Evolutionary conservation across 2,113 vertebrate species (phyloP).

Genomic region (Marmota monax): DNA sequence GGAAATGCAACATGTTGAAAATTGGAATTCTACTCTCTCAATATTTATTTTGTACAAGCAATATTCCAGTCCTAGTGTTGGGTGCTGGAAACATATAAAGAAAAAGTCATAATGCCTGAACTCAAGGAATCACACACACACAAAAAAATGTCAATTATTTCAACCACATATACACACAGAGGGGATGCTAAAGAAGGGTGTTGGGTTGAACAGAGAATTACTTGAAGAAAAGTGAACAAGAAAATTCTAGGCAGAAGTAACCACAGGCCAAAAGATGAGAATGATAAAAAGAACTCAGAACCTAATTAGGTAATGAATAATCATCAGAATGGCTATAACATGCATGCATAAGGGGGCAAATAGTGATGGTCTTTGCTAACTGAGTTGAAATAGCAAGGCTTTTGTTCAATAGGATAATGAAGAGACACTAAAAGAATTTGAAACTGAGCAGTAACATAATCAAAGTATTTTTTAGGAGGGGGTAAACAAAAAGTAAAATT

Average conservation of each 20-base stretch:
- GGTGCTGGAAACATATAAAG: rapidly evolving
- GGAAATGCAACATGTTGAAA: not conserved
- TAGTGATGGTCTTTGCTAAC: not conserved
- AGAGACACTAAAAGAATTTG: not conserved
- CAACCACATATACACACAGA: rapidly evolving
- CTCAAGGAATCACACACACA: not conserved
- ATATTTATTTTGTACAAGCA: not conserved
- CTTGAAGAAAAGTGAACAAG: not conserved
- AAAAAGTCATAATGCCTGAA: not conserved
- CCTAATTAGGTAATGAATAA: not conserved
- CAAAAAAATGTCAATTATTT: not conserved
- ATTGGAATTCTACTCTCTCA: not conserved
- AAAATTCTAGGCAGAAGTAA: not conserved
- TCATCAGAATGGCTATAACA: not conserved
- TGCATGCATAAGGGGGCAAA: not conserved
- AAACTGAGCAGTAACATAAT: not conserved
- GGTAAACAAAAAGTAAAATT: not conserved
- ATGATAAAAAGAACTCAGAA: not conserved
- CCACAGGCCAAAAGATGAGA: not conserved
- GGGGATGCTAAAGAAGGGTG: rapidly evolving
- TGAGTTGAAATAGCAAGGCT: not conserved
- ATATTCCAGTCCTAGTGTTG: not conserved
- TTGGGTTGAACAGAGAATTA: not conserved
- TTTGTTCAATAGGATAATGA: not conserved
- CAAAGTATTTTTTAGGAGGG: not conserved